phyloP scores from a whole-genome alignment of 2,113 vertebrate species.

The Heptranchias perlo region DNA sequence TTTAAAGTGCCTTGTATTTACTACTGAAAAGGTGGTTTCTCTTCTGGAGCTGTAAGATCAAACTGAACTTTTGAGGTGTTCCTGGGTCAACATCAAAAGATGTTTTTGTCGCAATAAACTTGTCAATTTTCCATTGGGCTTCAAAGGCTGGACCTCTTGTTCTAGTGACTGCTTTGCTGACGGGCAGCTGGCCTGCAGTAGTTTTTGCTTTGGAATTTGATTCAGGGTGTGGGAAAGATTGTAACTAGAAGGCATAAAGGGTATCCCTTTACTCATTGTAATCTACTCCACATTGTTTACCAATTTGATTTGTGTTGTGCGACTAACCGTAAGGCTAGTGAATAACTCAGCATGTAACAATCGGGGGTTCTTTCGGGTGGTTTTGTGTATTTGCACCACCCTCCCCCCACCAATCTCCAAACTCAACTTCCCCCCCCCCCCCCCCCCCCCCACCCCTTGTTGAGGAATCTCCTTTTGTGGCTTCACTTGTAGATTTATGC shows the following conservation, averaged over 20 bases:
- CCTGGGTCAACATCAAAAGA: neutral
- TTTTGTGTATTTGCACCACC: neutral
- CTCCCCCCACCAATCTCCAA: neutral
- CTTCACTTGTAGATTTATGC: neutral
- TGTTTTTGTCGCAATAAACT: neutral
- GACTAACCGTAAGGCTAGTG: neutral
- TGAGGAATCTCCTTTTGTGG: neutral
- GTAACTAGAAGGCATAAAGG: slow-evolving; percentile 21
- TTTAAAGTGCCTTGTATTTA: neutral
- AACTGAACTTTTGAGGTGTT: neutral
- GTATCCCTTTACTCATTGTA: slow-evolving; percentile 39
- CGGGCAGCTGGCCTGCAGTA: neutral
- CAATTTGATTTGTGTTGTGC: slow-evolving; percentile 32
- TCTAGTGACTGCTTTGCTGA: slow-evolving; percentile 13
- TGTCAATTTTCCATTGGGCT: neutral
- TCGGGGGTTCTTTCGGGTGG: neutral
- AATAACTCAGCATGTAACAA: slow-evolving; percentile 10
- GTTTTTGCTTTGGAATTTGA: slow-evolving; percentile 1
- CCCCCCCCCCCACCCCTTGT: no score
- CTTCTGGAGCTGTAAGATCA: neutral
- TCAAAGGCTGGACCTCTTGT: neutral
- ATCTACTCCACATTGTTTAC: slow-evolving; percentile 37
- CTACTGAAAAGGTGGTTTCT: neutral
- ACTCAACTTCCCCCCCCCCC: neutral
- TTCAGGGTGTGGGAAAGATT: slow-evolving; percentile 38